Conservation (phyloP, 2,888 invertebrate species). For the Lepeophtheirus nordmannii region DNA sequence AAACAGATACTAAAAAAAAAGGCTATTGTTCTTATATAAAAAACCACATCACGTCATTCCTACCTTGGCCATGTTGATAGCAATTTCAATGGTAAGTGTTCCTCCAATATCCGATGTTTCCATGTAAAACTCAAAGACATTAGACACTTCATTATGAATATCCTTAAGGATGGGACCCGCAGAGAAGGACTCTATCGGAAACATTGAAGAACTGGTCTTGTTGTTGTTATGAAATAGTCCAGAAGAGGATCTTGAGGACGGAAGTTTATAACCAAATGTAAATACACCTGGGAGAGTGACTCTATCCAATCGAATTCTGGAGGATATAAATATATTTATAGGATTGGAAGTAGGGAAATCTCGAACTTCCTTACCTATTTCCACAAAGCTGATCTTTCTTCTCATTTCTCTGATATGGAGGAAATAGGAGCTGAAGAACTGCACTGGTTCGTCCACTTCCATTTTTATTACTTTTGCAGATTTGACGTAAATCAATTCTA, state of each 20-base stretch:
- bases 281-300: slow-evolving; percentile 58
- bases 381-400: background rate
- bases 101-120: slow-evolving; percentile 56
- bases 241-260: slow-evolving; percentile 47
- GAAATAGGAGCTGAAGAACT: slow-evolving; percentile 10
- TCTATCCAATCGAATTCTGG: slow-evolving; percentile 36
- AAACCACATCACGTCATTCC: slow-evolving; percentile 3
- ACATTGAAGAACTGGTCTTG: too few relatives aligned
- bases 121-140: slow-evolving; percentile 13
- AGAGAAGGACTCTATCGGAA: too few relatives aligned
- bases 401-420: slow-evolving; percentile 4
- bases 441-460: slow-evolving; percentile 2
- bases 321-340: background rate
- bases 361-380: background rate
- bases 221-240: slow-evolving; percentile 38
- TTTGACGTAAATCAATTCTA: slow-evolving; percentile 19
- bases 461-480: slow-evolving; percentile 6
- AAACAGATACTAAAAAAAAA: too few relatives aligned
- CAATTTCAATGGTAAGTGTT: slow-evolving; percentile 53
- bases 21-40: too few relatives aligned
- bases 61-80: slow-evolving; percentile 46
- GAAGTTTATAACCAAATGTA: slow-evolving; percentile 55
- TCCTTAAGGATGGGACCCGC: background rate
- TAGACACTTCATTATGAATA: slow-evolving; percentile 15
- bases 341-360: background rate